A percentile compares a stretch with the other conserved stretches of the same genome.
These are phyloP conservation scores for Formica aserva DNA, from an alignment of 2,888 invertebrate species.

Conservation along the genomic window DNA sequence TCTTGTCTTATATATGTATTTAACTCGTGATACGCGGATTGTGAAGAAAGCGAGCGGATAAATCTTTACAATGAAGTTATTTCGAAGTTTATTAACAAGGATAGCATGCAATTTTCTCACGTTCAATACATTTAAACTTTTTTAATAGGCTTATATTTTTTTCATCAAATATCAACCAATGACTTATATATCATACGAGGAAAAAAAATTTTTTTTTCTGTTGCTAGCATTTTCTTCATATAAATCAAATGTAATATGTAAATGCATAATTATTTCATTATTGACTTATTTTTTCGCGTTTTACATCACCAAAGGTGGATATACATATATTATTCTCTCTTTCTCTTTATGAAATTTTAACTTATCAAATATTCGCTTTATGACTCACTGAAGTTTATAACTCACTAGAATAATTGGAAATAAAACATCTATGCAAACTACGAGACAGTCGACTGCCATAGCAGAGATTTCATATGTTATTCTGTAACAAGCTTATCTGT, in stretches of 20 bases:
- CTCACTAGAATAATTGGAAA: constrained; percentile 42
- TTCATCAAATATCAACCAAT: not conserved
- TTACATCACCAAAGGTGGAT: not conserved
- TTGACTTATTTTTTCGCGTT: not conserved
- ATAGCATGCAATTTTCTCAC: not conserved
- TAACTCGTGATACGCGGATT: not conserved
- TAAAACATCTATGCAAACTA: constrained; percentile 28
- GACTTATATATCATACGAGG: not conserved
- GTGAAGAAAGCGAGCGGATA: constrained; percentile 8
- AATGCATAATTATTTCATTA: not conserved
- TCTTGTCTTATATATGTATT: constrained; percentile 13
- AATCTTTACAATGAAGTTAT: constrained; percentile 16
- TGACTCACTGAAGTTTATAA: not conserved
- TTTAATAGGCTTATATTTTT: not conserved
- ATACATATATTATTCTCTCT: not conserved
- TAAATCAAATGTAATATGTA: not conserved
- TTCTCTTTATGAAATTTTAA: not conserved
- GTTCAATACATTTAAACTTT: not conserved
- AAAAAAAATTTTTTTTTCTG: not conserved
- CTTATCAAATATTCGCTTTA: constrained; percentile 14
- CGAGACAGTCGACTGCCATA: constrained; percentile 18
- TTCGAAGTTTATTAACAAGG: constrained; percentile 16
- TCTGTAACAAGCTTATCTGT: constrained; percentile 42
- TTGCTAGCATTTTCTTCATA: not conserved
- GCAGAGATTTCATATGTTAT: constrained; percentile 31